Evolutionary conservation across 1,140 invertebrate species (phyloP).

Genomic region (Lordiphosa collinella): DNA sequence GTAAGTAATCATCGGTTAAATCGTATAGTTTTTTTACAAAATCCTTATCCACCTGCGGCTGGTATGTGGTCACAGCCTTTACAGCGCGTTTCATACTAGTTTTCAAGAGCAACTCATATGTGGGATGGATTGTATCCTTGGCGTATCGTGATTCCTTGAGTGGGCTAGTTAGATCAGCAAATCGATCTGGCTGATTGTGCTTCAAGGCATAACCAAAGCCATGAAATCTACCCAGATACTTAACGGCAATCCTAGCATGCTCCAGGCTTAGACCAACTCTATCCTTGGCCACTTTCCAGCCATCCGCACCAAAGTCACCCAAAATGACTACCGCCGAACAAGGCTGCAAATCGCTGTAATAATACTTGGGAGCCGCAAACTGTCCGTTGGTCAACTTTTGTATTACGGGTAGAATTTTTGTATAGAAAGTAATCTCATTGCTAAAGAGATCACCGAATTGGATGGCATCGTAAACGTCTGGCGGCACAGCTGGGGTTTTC

Average conservation of each 20-base stretch:
- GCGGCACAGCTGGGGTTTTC: constrained; percentile 60
- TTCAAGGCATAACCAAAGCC: constrained; percentile 63
- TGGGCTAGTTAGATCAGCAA: constrained; percentile 28
- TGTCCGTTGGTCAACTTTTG: constrained; percentile 21
- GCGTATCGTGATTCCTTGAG: constrained; percentile 55
- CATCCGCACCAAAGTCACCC: constrained; percentile 50
- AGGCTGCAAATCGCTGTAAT: constrained; percentile 49
- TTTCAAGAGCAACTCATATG: constrained; percentile 26
- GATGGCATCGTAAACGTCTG: constrained; percentile 30
- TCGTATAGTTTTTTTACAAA: constrained; percentile 36
- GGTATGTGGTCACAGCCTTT: constrained; percentile 21
- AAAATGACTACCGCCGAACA: constrained; percentile 42
- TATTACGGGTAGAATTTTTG: constrained; percentile 51
- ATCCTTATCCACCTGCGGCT: constrained; percentile 46
- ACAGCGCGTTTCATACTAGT: constrained; percentile 17
- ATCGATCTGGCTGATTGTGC: constrained; percentile 32
- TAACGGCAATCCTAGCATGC: constrained; percentile 52
- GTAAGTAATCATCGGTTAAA: constrained; percentile 20
- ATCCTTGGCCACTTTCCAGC: constrained; percentile 58
- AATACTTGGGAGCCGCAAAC: constrained; percentile 57
- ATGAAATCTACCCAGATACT: constrained; percentile 65
- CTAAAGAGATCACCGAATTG: constrained; percentile 55
- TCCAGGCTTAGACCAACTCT: constrained; percentile 32
- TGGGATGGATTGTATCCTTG: not conserved
- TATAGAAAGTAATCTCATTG: constrained; percentile 69